A percentile compares a stretch with the other conserved stretches of the same genome.
Conservation (phyloP, 2,113 vertebrate genomes). For the Seriola rivoliana region DNA sequence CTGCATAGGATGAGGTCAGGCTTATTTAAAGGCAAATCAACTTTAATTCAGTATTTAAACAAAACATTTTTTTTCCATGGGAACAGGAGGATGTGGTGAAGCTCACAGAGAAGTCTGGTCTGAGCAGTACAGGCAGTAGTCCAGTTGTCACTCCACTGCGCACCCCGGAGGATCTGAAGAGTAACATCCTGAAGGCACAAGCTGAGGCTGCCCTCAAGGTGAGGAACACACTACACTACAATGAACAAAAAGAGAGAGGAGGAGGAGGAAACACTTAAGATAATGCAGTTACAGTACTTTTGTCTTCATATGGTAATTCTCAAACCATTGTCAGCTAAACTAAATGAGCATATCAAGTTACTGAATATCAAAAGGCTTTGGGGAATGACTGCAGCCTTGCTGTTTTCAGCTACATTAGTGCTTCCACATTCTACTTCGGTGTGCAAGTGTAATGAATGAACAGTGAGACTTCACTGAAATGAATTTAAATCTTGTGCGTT, state of each 20-base stretch:
- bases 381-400: neutral
- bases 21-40: too few species aligned
- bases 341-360: neutral
- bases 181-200: slow-evolving; percentile 95
- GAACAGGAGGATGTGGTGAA: slow-evolving; percentile 91
- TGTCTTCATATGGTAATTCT: neutral
- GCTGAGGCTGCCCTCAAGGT: slow-evolving; percentile 91
- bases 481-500: too few species aligned
- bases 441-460: neutral
- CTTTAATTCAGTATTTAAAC: too few species aligned
- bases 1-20: too few species aligned
- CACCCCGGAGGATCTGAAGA: slow-evolving; percentile 91
- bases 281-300: neutral
- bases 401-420: neutral
- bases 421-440: neutral
- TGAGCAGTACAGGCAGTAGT: slow-evolving; percentile 89
- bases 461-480: neutral
- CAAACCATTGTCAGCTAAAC: neutral
- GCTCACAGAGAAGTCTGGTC: slow-evolving; percentile 89
- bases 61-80: neutral
- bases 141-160: slow-evolving; percentile 76
- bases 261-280: neutral
- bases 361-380: neutral
- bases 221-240: neutral
- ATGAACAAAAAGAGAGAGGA: neutral